Evolutionary conservation across 2,797 vertebrate species (phyloP), one percentile per base, ranked within the genome.

Genomic region (Hippocampus kuda): DNA sequence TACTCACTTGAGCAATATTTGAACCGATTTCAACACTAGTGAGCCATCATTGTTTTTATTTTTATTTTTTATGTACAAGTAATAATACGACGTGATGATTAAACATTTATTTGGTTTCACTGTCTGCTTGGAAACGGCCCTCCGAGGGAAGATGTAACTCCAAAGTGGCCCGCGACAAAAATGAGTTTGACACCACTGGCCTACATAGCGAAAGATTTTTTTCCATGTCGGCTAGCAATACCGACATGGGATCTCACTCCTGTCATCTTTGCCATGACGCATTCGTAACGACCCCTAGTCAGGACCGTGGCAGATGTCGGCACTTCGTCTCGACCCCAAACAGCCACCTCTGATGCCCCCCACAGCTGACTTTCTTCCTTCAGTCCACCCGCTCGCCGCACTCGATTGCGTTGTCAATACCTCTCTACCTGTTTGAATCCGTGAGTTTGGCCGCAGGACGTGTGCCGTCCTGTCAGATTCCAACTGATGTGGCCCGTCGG

Each of bases 281-380:
- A 83, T 89, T 88, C 80, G 82, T 84, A 88, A 82, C 63, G 60
- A 86, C 80, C 78, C 73, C 81, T 27, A 63, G 75, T 81, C 77
- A 85, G 79, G 72, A 72, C 76, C 57, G 68, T 86, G 87, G 88
- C 87, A 89, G 84, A 88, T 89, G 86, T 85, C 88, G 77, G 79
- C 76, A 81, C 78, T 85, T 83, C 79, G 75, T 81, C 70, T 68
- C 75, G 71, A 89, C 84, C 86, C 77, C 76, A 77, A 79, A 82
- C 81, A 81, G 68, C 72, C 79, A 76, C 75, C 67, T 69, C 44
- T 46, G 4, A 13, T 16, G 3, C 44, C 44, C 13, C 44, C 44
- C 0, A 22, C n/a, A 15, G 1, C 13, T 26, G 15, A 5, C 57
- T 59, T 13, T n/a, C 27, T 60, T 60, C 15, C 24, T 34, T 60